Base-by-base conservation (phyloP, 2,888 invertebrate genomes). In the Gari tellinella region DNA sequence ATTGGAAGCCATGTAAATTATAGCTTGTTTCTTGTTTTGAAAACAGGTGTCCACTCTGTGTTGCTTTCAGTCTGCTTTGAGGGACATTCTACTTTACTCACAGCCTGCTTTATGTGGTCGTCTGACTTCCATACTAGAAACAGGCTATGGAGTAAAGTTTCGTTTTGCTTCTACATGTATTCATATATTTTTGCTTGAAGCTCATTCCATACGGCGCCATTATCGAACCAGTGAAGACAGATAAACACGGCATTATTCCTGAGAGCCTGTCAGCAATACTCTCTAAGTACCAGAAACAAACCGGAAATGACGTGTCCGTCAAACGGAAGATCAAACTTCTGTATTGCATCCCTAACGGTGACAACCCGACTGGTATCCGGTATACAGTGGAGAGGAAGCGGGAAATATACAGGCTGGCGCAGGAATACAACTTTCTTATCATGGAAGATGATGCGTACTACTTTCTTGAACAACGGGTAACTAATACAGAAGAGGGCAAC, bases 381-480 rank as follows among this genome's bases (percentile, higher is more conserved):
- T 92, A 96, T 68, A 93, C 95, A 0, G 92, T 94, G 45, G 94
- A 94, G 21, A 93, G 96, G 73, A 94, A 95, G 68, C 93, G 94
- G 70, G 94, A 94, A 90, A 94, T 96, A 43, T 96, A 96, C 88
- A 93, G 94, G 82, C 93, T 96, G 74, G 95, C 96, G 43, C 95
- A 95, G 90, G 93, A 94, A 89, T 96, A 95, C 89, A 95, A 96
- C 91, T 94, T 96, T 49, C 86, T 96, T 14, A 96, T 96, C 57
- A 86, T 96, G 4, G 96, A 96, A 89, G 96, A 96, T 85, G 96
- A 96, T 90, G 95, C 96, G 0, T 96, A 96, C 86, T 95, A 94
- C 92, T 96, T 72, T 45, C 55, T 79, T 1, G 74, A 79, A 49
- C 43, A 75, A 62, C 46, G 51, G 63, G 79, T 79, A 46, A n/a